Evolutionary conservation across 1,140 invertebrate species (phyloP), one percentile per base, ranked within the genome.

Genomic region (Argopecten irradians): DNA sequence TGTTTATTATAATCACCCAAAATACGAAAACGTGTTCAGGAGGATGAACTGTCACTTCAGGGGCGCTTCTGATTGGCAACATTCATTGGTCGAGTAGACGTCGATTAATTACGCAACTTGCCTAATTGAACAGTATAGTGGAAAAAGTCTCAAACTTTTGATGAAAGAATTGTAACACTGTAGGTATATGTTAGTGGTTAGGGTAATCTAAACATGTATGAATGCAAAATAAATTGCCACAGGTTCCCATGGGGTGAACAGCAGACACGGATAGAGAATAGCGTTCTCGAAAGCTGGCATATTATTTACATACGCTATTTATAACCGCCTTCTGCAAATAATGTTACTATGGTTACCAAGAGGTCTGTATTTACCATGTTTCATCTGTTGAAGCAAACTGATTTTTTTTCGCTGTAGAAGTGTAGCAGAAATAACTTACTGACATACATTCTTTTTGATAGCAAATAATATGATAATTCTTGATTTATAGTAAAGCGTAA

Each of bases 281-380:
- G 55, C 22, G 28, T 71, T 16, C 55, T n/a, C 28, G 55, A 28
- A 71, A 16, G 55, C 55, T 16, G 55, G n/a, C 28, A n/a, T 71
- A 71, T 71, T 71, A 71, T 71, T 71, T 71, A 71, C 55, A n/a
- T 22, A 28, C 22, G 55, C 55, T 71, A 71, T 71, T 71, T 71
- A 71, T 71, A 71, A 71, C 55, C 55, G 55, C 55, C 55, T 71
- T 71, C 55, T 71, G 55, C 55, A 71, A 71, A 71, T 71, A 71
- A 71, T 71, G 55, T 71, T 71, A 3, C 55, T n/a, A 71, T 71
- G 55, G 55, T 71, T 71, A 71, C 55, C 55, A n/a, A 71, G 55
- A 71, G 55, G 55, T 71, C 55, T 71, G 55, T 71, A 71, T n/a
- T 71, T 71, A 71, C 55, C 55, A 71, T 71, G 55, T 71, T 71